Evolutionary conservation across 2,797 vertebrate genomes (phyloP).

Genomic region (Sebastes ruberrimus): DNA sequence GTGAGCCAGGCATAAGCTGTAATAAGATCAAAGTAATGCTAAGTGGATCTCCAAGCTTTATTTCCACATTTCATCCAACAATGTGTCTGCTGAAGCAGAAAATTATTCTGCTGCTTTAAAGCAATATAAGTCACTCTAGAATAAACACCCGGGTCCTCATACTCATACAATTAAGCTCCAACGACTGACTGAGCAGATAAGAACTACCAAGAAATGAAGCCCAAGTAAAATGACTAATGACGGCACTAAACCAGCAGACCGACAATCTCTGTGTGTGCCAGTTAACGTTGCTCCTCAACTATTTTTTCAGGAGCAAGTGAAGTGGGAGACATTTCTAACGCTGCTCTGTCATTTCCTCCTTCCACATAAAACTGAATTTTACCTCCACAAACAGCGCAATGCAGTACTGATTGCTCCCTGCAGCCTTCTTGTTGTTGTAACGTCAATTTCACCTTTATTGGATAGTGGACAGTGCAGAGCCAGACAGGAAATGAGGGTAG

Average conservation of each 20-base stretch:
- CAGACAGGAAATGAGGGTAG: conserved; percentile 1
- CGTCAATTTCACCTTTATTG: background rate
- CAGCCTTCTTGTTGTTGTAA: conserved; percentile 13
- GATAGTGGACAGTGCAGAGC: background rate
- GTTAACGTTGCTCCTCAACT: conserved; percentile 16
- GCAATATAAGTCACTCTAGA: conserved; percentile 76
- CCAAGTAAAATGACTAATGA: conserved; percentile 50
- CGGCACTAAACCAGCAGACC: conserved; percentile 33
- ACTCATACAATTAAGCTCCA: conserved; percentile 68
- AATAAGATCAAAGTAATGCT: conserved; percentile 85
- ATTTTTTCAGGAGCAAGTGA: conserved; percentile 17
- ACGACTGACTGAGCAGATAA: conserved; percentile 71
- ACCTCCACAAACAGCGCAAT: conserved; percentile 20
- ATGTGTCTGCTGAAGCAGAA: conserved; percentile 77
- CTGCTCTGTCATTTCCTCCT: conserved; percentile 5
- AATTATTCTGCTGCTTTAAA: conserved; percentile 80
- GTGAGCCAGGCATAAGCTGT: conserved; percentile 73
- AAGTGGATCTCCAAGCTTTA: conserved; percentile 84
- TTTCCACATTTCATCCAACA: conserved; percentile 79
- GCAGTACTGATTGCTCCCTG: conserved; percentile 19
- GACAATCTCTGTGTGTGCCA: conserved; percentile 12
- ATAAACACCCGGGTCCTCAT: conserved; percentile 66
- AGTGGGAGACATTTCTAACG: conserved; percentile 27
- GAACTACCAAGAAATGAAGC: conserved; percentile 54
- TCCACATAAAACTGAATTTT: conserved; percentile 24